Evolutionary conservation across 2,113 vertebrate genomes (phyloP).

Genomic region (Empidonax traillii): DNA sequence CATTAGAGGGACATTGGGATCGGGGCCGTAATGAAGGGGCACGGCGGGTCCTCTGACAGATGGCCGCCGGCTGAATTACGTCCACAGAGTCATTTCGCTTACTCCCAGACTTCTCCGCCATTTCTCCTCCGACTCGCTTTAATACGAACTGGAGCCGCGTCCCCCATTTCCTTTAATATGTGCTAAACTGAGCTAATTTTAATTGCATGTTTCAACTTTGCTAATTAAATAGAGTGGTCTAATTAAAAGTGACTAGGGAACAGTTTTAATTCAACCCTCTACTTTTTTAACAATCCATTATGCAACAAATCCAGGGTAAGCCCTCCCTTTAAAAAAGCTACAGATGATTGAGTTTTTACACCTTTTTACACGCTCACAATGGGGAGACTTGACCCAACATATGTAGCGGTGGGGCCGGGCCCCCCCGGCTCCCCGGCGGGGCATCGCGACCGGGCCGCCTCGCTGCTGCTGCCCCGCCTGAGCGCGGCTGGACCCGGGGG

Average conservation of each 20-base stretch:
- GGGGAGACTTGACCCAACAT: constrained; percentile 90
- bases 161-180: constrained; percentile 54
- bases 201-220: constrained; percentile 76
- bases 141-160: neutral
- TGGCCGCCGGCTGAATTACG: neutral
- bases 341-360: constrained; percentile 88
- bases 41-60: neutral
- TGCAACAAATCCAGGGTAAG: constrained; percentile 75
- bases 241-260: constrained; percentile 88
- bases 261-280: constrained; percentile 83
- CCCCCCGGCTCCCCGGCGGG: constrained; percentile 79
- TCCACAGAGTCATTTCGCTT: neutral
- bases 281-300: constrained; percentile 84
- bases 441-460: constrained; percentile 75
- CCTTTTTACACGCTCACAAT: constrained; percentile 86
- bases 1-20: neutral
- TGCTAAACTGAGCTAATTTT: constrained; percentile 74
- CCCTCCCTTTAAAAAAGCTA: constrained; percentile 73
- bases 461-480: constrained; percentile 77
- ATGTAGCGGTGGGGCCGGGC: constrained; percentile 87
- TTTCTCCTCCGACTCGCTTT: constrained; percentile 25
- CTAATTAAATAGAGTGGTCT: constrained; percentile 87
- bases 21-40: neutral
- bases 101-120: constrained; percentile 11
- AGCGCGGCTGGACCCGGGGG: constrained; percentile 73